phyloP scores from a whole-genome alignment of 2,113 vertebrate genomes.

The Crotalus viridis region DNA sequence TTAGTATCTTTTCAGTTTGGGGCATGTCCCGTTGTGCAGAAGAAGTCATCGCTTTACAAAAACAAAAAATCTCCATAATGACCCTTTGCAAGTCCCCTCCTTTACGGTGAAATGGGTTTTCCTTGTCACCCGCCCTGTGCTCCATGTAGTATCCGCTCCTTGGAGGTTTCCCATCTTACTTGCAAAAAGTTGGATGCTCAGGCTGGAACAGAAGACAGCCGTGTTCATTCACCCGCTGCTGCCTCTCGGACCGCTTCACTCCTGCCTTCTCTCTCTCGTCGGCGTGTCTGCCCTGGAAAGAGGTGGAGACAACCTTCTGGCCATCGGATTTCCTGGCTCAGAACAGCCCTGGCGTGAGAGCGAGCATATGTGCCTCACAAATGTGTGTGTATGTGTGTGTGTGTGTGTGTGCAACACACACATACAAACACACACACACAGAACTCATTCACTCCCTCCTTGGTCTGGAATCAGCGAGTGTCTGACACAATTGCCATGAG shows the following conservation, averaged over 20 bases:
- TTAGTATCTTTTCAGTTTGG: not conserved
- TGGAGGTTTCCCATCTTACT: not conserved
- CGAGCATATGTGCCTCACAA: conserved; percentile 9
- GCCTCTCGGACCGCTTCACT: not conserved
- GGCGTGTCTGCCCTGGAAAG: not conserved
- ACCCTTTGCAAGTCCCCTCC: not conserved
- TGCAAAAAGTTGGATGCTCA: not conserved
- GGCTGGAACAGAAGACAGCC: not conserved
- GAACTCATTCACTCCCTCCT: not conserved
- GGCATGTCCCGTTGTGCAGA: not conserved
- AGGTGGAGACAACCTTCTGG: conserved; percentile 8
- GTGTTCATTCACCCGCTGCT: not conserved
- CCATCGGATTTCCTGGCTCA: conserved; percentile 11
- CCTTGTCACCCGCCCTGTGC: too few relatives aligned
- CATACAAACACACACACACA: not conserved
- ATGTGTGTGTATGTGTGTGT: not conserved
- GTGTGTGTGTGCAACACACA: not conserved
- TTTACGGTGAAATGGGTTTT: not conserved
- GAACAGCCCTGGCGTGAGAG: conserved; percentile 4
- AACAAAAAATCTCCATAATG: not conserved
- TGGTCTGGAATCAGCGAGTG: not conserved
- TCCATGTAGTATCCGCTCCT: too few relatives aligned
- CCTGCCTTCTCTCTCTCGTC: not conserved
- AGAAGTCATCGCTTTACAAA: not conserved
- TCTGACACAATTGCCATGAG: not conserved